These are phyloP conservation scores for Naso thynnoides DNA, from an alignment of 2,797 vertebrate genomes.

Conservation along the genomic window DNA sequence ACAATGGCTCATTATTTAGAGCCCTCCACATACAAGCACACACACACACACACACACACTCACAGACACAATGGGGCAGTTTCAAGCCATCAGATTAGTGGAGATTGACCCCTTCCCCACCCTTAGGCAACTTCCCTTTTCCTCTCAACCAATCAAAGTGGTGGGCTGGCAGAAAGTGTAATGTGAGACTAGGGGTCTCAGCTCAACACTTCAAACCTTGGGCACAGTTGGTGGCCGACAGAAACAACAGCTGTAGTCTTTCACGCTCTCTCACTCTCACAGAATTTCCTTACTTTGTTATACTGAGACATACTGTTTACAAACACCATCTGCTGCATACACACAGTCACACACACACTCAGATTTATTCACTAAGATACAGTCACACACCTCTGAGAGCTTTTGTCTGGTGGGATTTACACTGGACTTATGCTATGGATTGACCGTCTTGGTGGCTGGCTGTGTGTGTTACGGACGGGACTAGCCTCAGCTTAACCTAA, in stretches of 20 bases:
- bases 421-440: constrained; percentile 64
- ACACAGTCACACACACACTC: constrained; percentile 16
- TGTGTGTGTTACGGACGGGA: constrained; percentile 35
- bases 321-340: constrained; percentile 49
- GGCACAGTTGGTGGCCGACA: constrained; percentile 78
- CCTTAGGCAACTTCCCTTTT: constrained; percentile 70
- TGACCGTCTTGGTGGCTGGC: constrained; percentile 54
- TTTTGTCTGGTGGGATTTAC: constrained; percentile 48
- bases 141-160: constrained; percentile 75
- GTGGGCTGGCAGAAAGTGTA: constrained; percentile 79
- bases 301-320: constrained; percentile 49
- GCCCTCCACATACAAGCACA: constrained; percentile 30
- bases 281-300: constrained; percentile 48
- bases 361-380: constrained; percentile 29
- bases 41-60: constrained; percentile 38
- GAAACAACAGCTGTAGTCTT: constrained; percentile 72
- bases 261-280: constrained; percentile 65
- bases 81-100: constrained; percentile 79
- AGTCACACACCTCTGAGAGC: constrained; percentile 34
- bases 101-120: constrained; percentile 77
- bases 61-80: constrained; percentile 68
- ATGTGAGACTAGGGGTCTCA: constrained; percentile 80
- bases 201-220: constrained; percentile 75
- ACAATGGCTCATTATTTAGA: constrained; percentile 85
- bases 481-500: constrained; percentile 14